Evolutionary conservation across 2,113 vertebrate species (phyloP).

Genomic region (Pluvialis apricaria): DNA sequence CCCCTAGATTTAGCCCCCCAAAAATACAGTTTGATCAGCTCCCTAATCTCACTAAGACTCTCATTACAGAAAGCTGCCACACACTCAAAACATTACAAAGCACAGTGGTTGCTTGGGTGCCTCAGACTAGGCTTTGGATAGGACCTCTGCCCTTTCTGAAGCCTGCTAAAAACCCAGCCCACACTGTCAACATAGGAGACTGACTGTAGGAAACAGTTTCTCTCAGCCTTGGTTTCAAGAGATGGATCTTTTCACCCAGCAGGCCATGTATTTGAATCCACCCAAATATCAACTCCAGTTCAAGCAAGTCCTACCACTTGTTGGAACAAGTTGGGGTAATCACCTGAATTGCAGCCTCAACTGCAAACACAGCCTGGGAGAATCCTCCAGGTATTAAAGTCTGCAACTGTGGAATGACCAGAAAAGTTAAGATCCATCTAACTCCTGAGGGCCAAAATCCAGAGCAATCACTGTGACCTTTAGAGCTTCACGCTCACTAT

Average conservation of each 20-base stretch:
- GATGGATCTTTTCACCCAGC: neutral
- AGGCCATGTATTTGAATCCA: neutral
- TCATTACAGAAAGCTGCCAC: neutral
- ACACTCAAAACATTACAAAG: neutral
- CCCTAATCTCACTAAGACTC: neutral
- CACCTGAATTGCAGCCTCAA: neutral
- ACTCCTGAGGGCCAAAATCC: neutral
- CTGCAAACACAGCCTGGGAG: neutral
- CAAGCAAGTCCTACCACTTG: neutral
- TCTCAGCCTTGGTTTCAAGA: neutral
- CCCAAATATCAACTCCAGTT: neutral
- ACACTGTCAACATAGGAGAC: accelerated
- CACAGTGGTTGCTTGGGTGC: neutral
- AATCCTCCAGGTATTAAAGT: neutral
- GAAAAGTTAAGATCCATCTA: neutral
- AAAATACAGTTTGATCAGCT: neutral
- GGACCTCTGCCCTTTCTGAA: neutral
- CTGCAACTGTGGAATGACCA: neutral
- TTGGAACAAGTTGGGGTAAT: neutral
- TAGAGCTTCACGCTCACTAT: neutral
- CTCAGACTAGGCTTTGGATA: neutral
- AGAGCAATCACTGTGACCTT: neutral
- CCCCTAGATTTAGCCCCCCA: neutral
- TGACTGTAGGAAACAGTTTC: neutral
- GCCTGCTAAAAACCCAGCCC: neutral